Evolutionary conservation across 2,888 invertebrate species (phyloP).

Genomic region (Yponomeuta plumbellus): DNA sequence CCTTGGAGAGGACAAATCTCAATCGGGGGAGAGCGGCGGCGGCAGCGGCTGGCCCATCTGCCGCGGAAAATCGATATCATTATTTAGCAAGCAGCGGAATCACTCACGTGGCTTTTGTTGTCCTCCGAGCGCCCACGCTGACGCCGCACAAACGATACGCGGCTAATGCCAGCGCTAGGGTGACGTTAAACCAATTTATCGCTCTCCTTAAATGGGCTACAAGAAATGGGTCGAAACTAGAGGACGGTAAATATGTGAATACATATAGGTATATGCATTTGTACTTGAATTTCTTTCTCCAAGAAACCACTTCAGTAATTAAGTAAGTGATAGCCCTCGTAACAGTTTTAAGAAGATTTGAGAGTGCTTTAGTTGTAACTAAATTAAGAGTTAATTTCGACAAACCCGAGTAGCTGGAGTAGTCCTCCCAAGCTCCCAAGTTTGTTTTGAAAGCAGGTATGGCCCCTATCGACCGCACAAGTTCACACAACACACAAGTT

Average conservation of each 20-base stretch:
- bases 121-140: conserved; percentile 20
- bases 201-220: conserved; percentile 4
- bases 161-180: not conserved
- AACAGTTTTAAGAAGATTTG: not conserved
- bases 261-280: not conserved
- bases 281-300: not conserved
- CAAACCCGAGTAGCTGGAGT: not conserved
- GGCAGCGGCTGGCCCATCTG: conserved; percentile 60
- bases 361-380: not conserved
- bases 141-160: conserved; percentile 18
- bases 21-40: conserved; percentile 64
- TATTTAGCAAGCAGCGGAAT: conserved; percentile 61
- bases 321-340: too few species aligned
- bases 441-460: not conserved
- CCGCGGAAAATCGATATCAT: conserved; percentile 68
- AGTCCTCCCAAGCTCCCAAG: not conserved
- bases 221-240: conserved; percentile 3
- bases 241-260: not conserved
- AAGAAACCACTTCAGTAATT: too few species aligned
- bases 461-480: not conserved
- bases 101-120: conserved; percentile 33
- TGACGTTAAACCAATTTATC: conserved; percentile 15
- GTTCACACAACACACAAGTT: not conserved
- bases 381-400: too few species aligned
- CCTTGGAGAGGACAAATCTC: conserved; percentile 70